A percentile compares a stretch with the other conserved stretches of the same genome.
These are phyloP conservation scores for Volucella inanis DNA, from an alignment of 2,888 invertebrate genomes.

Conservation along the genomic window DNA sequence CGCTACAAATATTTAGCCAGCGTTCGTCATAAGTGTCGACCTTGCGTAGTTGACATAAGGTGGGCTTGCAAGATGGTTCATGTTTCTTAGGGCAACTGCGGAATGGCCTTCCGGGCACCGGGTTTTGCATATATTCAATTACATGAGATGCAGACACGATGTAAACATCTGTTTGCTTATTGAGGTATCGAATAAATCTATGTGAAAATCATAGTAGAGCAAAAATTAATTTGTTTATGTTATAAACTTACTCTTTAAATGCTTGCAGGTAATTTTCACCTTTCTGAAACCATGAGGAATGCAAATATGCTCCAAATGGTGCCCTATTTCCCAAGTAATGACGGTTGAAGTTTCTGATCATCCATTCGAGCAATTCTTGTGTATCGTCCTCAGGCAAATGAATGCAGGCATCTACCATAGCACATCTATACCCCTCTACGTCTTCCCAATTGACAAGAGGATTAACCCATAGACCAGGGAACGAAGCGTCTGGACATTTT, in stretches of 20 bases:
- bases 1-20: slow-evolving; percentile 84
- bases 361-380: slow-evolving; percentile 84
- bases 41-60: slow-evolving; percentile 79
- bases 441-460: slow-evolving; percentile 85
- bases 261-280: slow-evolving; percentile 84
- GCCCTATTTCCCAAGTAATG: slow-evolving; percentile 87
- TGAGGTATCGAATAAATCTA: slow-evolving; percentile 85
- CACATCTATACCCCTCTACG: slow-evolving; percentile 83
- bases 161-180: slow-evolving; percentile 85
- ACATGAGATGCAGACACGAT: slow-evolving; percentile 83
- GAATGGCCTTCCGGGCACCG: slow-evolving; percentile 80
- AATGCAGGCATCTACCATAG: slow-evolving; percentile 85
- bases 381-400: slow-evolving; percentile 83
- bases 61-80: slow-evolving; percentile 77
- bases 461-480: slow-evolving; percentile 85
- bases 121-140: slow-evolving; percentile 79
- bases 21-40: slow-evolving; percentile 80
- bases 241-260: slow-evolving; percentile 81
- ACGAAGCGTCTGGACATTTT: slow-evolving; percentile 84
- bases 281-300: slow-evolving; percentile 86
- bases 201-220: slow-evolving; percentile 79
- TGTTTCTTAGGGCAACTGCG: slow-evolving; percentile 78
- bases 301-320: slow-evolving; percentile 88
- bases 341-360: slow-evolving; percentile 86
- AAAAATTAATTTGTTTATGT: background rate